Base-by-base conservation (phyloP, 2,888 invertebrate species). In the Sycophila texana region DNA sequence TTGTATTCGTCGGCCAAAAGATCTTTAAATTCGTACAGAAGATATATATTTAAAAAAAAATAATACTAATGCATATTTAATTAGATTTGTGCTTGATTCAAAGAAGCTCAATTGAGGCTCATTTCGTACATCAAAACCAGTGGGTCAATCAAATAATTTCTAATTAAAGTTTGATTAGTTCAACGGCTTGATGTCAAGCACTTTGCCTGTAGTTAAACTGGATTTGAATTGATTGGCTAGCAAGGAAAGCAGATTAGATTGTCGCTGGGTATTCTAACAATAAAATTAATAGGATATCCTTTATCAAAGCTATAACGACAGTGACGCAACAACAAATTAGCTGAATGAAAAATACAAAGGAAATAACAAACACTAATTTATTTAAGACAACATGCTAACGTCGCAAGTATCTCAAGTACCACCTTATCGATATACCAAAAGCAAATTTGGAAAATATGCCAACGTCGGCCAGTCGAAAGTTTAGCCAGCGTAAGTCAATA, bases 221-320 rank as follows among this genome's bases (percentile, higher is more conserved):
- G 63, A 66, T 57, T 51, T 3, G 60, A 53, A 79, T 74, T 74
- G 66, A 79, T 75, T 79, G 71, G 60, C 30, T 70, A 74, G 70
- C 65, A 58, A 51, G n/a, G 51, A 70, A 55, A 22, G 71, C 57
- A 47, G 47, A 72, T 72, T 60, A 49, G 53, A 71, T 66, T 66
- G 39, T 66, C 20, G 14, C 57, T 39, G 18, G 74, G 39, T 63
- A 73, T 74, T 61, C 55, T 70, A 67, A 30, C 20, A 18, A 47
- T 12, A 47, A 39, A 39, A 63, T 63, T n/a, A 63, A 30, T 63
- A n/a, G n/a, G 18, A 39, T 39, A n/a, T 16, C 3, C 47, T 12
- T 63, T 39, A 63, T 63, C 18, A 20, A 63, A 63, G 16, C 13
- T 13, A n/a, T n/a, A 30, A 10, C 39, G 10, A 39, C 39, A 14